Evolutionary conservation across 2,113 vertebrate species (phyloP).

Genomic region (Dolichotis patagonum): DNA sequence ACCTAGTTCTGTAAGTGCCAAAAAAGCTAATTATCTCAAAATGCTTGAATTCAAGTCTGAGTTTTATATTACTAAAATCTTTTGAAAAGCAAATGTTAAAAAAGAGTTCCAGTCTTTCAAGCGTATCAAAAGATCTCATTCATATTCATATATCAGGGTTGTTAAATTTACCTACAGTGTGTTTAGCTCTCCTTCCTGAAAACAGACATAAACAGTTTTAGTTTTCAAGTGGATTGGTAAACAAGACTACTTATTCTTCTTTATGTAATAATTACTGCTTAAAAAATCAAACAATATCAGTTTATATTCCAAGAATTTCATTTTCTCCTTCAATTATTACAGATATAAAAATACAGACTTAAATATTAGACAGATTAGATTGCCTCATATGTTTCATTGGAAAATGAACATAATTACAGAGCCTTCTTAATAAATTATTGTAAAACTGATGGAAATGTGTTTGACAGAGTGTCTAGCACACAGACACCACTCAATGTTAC

Average conservation of each 20-base stretch:
- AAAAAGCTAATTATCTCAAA: constrained; percentile 22
- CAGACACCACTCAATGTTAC: background rate
- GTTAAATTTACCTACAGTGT: background rate
- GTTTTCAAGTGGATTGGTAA: background rate
- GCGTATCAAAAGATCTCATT: constrained; percentile 5
- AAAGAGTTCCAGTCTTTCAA: constrained; percentile 16
- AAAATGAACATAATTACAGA: background rate
- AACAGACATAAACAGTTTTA: background rate
- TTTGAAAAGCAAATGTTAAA: constrained; percentile 37
- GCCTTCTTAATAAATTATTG: background rate
- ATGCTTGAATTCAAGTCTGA: constrained; percentile 52
- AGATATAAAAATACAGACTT: background rate
- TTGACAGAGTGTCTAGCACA: background rate
- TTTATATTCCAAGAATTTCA: constrained; percentile 10
- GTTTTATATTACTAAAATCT: constrained; percentile 47
- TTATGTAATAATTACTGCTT: constrained; percentile 30
- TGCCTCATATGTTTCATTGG: background rate
- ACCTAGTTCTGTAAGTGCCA: constrained; percentile 21
- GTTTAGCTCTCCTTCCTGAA: constrained; percentile 10
- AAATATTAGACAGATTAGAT: background rate
- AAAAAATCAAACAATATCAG: background rate
- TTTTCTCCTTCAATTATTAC: background rate
- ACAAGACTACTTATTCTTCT: background rate
- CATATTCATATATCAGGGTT: background rate
- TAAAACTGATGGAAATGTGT: background rate